Percentiles rank a stretch among this genome's conserved stretches.
Evolutionary conservation across 2,888 invertebrate species (phyloP).

Genomic region (Gandaritis pyraliata): DNA sequence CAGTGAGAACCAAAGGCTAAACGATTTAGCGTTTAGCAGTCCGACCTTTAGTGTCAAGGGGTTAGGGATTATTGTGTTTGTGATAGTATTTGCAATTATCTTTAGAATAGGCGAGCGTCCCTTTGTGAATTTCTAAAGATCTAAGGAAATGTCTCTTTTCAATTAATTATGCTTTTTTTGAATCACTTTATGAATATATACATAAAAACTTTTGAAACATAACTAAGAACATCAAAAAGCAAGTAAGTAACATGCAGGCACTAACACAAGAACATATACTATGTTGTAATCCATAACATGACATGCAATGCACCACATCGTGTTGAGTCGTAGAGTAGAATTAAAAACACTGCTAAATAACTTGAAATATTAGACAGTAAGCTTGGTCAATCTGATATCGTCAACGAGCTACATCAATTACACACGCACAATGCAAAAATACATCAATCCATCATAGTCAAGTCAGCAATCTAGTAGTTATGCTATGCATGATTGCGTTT

Average conservation of each 20-base stretch:
- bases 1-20: constrained; percentile 18
- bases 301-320: no score
- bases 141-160: no score
- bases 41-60: constrained; percentile 30
- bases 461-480: constrained; percentile 21
- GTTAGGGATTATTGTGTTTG: constrained; percentile 30
- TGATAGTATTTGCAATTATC: constrained; percentile 25
- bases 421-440: constrained; percentile 17
- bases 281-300: no score
- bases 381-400: neutral
- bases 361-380: no score
- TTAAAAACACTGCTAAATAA: no score
- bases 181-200: no score
- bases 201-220: no score
- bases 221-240: no score
- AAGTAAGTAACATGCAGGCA: no score
- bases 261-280: no score
- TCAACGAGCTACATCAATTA: constrained; percentile 4
- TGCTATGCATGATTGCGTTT: constrained; percentile 27
- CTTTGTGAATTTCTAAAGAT: neutral
- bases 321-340: no score
- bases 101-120: neutral
- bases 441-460: constrained; percentile 34
- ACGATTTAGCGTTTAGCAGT: constrained; percentile 30
- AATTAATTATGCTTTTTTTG: no score